Evolutionary conservation across 2,113 vertebrate species (phyloP), one percentile per base, ranked within the genome.

Genomic region (Pseudopodoces humilis): DNA sequence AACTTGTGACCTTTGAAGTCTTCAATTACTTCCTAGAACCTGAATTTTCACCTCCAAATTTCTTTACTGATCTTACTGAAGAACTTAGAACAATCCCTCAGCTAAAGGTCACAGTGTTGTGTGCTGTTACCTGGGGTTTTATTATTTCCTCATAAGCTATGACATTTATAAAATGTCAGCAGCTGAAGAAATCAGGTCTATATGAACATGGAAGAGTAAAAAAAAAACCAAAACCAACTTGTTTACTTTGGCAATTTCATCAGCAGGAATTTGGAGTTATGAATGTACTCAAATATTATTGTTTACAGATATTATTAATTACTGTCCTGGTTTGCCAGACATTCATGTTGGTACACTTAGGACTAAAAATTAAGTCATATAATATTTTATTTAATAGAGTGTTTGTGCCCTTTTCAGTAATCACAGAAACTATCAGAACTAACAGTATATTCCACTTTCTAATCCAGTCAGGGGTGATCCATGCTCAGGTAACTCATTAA

Each of bases 121-220:
- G 80, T 81, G 88, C 49, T 96, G 93, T 96, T 97, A 95, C 95
- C 92, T 77, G 76, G 41, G 67, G 71, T 98, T 97, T 97, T 97
- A 96, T 98, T 97, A 97, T 97, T 97, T 97, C 82, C 85, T 96
- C 62, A 65, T 96, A 97, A 98, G 97, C 97, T 96, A 96, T 97
- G 97, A 97, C 97, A 97, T 98, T 97, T 98, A 90, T 74, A 80
- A 98, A 98, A 97, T 97, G 97, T 97, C 96, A 97, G 88, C 63
- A 83, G 67, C 92, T 84, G 81, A 94, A 87, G 83, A 97, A 96
- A 92, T 81, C 46, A 60, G 50, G 59, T 67, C 86, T 91, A 4
- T 50, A 89, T 88, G 83, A 92, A 64, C 60, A 93, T 27, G 35
- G 39, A 76, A 52, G 88, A 74, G 56, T 56, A 39, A 67, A 56